Evolutionary conservation across 2,888 invertebrate genomes (phyloP).

Genomic region (Pyrgus malvae): DNA sequence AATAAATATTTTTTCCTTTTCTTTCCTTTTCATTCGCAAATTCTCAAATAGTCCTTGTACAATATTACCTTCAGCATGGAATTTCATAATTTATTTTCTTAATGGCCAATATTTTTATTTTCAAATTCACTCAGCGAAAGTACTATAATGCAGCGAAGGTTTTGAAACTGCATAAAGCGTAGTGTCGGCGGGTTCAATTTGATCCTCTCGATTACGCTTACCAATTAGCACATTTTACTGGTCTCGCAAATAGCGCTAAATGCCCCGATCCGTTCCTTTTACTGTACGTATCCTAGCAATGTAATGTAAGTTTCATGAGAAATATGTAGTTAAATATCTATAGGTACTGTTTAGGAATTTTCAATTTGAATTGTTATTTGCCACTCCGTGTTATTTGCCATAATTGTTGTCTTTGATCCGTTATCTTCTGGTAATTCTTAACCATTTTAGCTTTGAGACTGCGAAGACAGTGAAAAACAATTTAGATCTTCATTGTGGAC

Average conservation of each 20-base stretch:
- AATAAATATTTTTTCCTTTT: too few relatives aligned
- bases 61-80: too few relatives aligned
- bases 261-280: slow-evolving; percentile 21
- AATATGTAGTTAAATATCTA: too few relatives aligned
- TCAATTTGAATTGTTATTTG: not conserved
- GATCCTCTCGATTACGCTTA: slow-evolving; percentile 46
- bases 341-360: not conserved
- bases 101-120: too few relatives aligned
- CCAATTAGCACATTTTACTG: slow-evolving; percentile 43
- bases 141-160: not conserved
- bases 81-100: too few relatives aligned
- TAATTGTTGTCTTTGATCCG: not conserved
- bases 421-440: not conserved
- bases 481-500: slow-evolving; percentile 3
- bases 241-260: slow-evolving; percentile 26
- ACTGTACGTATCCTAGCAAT: not conserved
- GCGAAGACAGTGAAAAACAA: not conserved
- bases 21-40: too few relatives aligned
- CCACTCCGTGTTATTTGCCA: too few relatives aligned
- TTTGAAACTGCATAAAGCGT: slow-evolving; percentile 12
- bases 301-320: not conserved
- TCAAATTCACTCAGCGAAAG: too few relatives aligned
- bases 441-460: not conserved
- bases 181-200: slow-evolving; percentile 45
- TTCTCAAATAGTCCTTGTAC: too few relatives aligned